Evolutionary conservation across 2,888 invertebrate genomes (phyloP), one percentile per base, ranked within the genome.

Genomic region (Sarcophaga rosellei): DNA sequence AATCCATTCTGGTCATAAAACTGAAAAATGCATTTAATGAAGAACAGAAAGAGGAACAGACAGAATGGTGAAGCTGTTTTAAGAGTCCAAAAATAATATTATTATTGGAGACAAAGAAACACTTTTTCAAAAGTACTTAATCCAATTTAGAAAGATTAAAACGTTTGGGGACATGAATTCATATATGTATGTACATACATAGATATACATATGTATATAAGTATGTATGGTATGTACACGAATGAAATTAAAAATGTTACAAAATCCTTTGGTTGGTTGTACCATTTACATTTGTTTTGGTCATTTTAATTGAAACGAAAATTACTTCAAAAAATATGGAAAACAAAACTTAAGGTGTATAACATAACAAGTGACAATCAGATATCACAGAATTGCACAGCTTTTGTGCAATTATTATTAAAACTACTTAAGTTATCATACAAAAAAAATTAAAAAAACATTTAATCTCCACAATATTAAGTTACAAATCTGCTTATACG

Each of bases 141-240:
- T 91, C 92, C 92, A 92, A 92, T 92, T 92, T 92, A 91, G 92
- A 89, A 84, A 89, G 91, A 92, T 92, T 92, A 92, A 89, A 86
- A 88, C 70, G 86, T 84, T 86, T 84, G 65, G 35, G 35, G 57
- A 59, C 70, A 77, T 72, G n/a, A 1, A 35, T 35, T 2, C 35
- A n/a, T n/a, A n/a, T n/a, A n/a, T n/a, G n/a, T n/a, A n/a, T n/a
- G n/a, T n/a, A 35, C 35, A 3, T 17, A 3, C 53, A 53, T 15
- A 4, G 1, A 53, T 53, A 15, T 53, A 17, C 15, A 12, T 53
- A 12, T 17, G 62, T 62, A 20, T 70, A 47, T 69, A 62, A 70
- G 35, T 35, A 62, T 78, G 35, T 35, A 25, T 70, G 20, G 11
- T 35, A 44, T n/a, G 6, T 61, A 61, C 72, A 73, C 53, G 57